Conservation (phyloP, 2,797 vertebrate genomes). For the Macropus fuliginosus region DNA sequence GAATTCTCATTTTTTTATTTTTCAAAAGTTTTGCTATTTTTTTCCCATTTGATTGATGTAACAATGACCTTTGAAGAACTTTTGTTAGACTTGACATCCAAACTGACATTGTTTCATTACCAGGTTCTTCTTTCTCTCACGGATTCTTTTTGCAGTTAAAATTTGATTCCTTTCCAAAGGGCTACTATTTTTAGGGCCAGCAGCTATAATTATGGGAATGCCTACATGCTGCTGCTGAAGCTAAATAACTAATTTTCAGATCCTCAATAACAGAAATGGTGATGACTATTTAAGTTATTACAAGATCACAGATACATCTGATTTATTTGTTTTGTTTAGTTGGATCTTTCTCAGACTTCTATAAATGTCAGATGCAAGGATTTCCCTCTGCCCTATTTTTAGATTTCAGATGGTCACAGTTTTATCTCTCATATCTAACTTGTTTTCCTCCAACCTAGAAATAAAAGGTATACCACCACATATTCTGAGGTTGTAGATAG, state of each 20-base stretch:
- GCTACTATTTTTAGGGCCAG: slow-evolving; percentile 53
- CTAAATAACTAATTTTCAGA: slow-evolving; percentile 49
- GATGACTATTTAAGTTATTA: slow-evolving; percentile 27
- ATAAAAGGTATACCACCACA: slow-evolving; percentile 73
- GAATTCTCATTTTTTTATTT: slow-evolving; percentile 46
- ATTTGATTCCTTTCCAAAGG: slow-evolving; percentile 40
- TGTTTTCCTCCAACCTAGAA: slow-evolving; percentile 74
- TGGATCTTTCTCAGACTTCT: slow-evolving; percentile 50
- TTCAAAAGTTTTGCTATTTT: slow-evolving; percentile 39
- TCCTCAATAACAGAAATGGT: slow-evolving; percentile 40
- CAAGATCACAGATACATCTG: slow-evolving; percentile 54
- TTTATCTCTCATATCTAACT: slow-evolving; percentile 77
- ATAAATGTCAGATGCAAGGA: slow-evolving; percentile 58
- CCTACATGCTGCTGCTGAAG: slow-evolving; percentile 13
- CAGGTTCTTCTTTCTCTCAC: slow-evolving; percentile 57
- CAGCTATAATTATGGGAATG: slow-evolving; percentile 57
- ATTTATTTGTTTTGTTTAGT: slow-evolving; percentile 54
- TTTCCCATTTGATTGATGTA: slow-evolving; percentile 43
- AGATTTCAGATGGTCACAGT: slow-evolving; percentile 71
- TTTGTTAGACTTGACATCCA: slow-evolving; percentile 55
- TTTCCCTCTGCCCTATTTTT: slow-evolving; percentile 60
- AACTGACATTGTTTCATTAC: slow-evolving; percentile 57
- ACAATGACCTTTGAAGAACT: slow-evolving; percentile 31
- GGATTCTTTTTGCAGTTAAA: slow-evolving; percentile 57
- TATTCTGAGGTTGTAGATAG: slow-evolving; percentile 77